These are phyloP conservation scores for Chunga burmeisteri DNA, from an alignment of 2,113 vertebrate genomes.

Conservation along the genomic window DNA sequence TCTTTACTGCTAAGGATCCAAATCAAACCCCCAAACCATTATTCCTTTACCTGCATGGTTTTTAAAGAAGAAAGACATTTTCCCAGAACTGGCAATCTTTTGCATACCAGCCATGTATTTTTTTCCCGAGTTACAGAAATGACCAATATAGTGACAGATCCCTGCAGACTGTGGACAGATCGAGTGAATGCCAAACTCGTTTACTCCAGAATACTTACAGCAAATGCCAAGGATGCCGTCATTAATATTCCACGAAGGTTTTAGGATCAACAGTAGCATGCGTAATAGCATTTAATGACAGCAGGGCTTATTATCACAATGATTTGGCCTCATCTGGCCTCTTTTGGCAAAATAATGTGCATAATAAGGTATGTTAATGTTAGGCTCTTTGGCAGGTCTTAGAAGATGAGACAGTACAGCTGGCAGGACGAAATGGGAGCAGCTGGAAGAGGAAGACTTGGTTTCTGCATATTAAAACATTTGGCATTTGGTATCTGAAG, in stretches of 20 bases:
- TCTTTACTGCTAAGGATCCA: not conserved
- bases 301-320: conserved; percentile 49
- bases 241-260: conserved; percentile 32
- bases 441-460: conserved; percentile 68
- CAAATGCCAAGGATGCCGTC: not conserved
- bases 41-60: not conserved
- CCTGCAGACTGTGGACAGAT: not conserved
- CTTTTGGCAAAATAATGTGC: conserved; percentile 58
- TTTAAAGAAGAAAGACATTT: not conserved
- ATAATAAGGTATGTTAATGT: conserved; percentile 61
- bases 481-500: conserved; percentile 75
- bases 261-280: conserved; percentile 47
- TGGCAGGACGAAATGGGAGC: conserved; percentile 57
- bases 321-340: conserved; percentile 68
- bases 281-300: conserved; percentile 54
- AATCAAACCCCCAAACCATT: not conserved
- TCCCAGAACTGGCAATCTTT: not conserved
- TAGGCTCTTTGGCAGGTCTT: conserved; percentile 61
- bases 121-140: not conserved
- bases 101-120: not conserved
- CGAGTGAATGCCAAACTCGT: not conserved
- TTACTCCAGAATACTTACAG: not conserved
- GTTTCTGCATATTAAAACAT: conserved; percentile 53
- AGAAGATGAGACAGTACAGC: conserved; percentile 57
- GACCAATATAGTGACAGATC: not conserved